Evolutionary conservation across 2,797 vertebrate species (phyloP).

Genomic region (Coendou prehensilis): DNA sequence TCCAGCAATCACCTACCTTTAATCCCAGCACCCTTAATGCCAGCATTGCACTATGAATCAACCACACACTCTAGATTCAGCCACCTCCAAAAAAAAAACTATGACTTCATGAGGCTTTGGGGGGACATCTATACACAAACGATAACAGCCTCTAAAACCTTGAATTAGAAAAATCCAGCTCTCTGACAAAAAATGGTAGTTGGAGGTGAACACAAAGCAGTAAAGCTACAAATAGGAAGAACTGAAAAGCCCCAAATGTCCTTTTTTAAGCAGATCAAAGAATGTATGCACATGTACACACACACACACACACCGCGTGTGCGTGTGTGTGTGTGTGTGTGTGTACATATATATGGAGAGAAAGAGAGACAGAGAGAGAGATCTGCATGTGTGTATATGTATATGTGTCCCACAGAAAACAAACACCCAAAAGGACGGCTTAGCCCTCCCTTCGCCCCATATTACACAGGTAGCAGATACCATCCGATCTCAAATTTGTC

Average conservation of each 20-base stretch:
- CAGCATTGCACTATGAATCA: not conserved
- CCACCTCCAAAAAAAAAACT: not conserved
- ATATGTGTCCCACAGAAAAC: not conserved
- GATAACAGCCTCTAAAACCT: not conserved
- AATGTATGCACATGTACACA: not conserved
- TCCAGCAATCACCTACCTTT: not conserved
- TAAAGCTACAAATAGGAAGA: not conserved
- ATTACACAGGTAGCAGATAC: not conserved
- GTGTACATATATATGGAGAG: not conserved
- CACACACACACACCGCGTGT: no score
- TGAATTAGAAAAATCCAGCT: conserved; percentile 35
- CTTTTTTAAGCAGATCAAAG: not conserved
- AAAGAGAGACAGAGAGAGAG: not conserved
- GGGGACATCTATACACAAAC: not conserved
- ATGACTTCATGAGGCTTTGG: not conserved
- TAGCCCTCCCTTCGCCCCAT: not conserved
- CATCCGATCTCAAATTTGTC: not conserved
- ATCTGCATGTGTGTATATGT: not conserved
- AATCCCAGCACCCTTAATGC: not conserved
- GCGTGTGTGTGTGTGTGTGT: not conserved
- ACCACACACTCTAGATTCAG: not conserved
- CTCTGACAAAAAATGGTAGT: not conserved
- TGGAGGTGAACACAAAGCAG: not conserved
- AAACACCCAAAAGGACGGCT: not conserved
- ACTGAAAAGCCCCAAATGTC: not conserved